Evolutionary conservation across 2,888 invertebrate genomes (phyloP), one percentile per base, ranked within the genome.

Genomic region (Eilema depressum): DNA sequence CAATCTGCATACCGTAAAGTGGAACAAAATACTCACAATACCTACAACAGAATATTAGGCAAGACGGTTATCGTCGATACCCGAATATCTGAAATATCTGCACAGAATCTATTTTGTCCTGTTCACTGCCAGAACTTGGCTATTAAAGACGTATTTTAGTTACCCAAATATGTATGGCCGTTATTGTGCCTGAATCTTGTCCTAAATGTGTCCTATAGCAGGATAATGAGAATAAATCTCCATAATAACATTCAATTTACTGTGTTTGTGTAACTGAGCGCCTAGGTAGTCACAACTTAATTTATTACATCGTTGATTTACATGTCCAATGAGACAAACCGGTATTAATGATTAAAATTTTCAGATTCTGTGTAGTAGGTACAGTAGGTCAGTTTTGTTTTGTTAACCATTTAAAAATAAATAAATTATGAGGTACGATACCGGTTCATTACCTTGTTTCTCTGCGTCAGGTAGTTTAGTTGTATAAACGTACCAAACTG

Each of bases 41-140:
- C n/a, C n/a, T n/a, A 83, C 81, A 81, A 81, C 80, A 79, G 85
- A 87, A 87, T 88, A 86, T 86, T 86, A 74, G 83, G 79, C 77
- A 76, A 80, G 75, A 75, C 76, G 78, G 73, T 81, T 87, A 83
- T 86, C 86, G 81, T 86, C 85, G 84, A 86, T 87, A 82, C 81
- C 74, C 83, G 83, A 88, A 92, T 92, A 88, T 80, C 86, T 88
- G 86, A 81, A 88, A 93, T 92, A 89, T 88, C 89, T 88, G 80
- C 70, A 69, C 66, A 65, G 69, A 68, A 75, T 73, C 80, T 71
- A 68, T 75, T n/a, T 66, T 66, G 62, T 41, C 26, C 56, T 53
- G 72, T 71, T 68, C 61, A 66, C 66, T 71, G 68, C 57, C 66
- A 66, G 62, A 33, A 33, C 67, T 17, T 47, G 63, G 25, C 37